Evolutionary conservation across 2,113 vertebrate genomes (phyloP).

Genomic region (Phyllostomus hastatus): DNA sequence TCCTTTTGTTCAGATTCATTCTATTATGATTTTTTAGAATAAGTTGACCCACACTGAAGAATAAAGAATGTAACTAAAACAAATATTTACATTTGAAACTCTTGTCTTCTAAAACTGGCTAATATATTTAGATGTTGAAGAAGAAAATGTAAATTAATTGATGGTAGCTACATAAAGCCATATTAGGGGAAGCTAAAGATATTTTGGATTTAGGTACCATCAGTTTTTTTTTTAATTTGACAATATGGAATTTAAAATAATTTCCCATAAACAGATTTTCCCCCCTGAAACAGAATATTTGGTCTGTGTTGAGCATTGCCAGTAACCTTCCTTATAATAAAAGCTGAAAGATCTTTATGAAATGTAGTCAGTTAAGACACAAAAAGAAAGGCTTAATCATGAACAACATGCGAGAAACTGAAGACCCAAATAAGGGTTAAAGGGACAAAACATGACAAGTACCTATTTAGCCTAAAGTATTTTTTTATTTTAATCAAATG

Average conservation of each 20-base stretch:
- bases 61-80: neutral
- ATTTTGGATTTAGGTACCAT: neutral
- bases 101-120: neutral
- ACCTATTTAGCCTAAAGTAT: neutral
- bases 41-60: neutral
- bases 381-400: neutral
- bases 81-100: neutral
- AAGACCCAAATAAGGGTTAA: neutral
- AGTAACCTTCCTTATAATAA: neutral
- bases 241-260: neutral
- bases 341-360: neutral
- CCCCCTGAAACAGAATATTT: neutral
- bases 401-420: neutral
- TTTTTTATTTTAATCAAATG: neutral
- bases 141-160: neutral
- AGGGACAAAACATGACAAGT: no score
- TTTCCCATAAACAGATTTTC: neutral
- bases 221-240: neutral
- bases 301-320: neutral
- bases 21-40: neutral
- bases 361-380: neutral
- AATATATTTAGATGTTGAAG: neutral
- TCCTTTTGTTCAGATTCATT: neutral
- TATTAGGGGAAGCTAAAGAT: rapidly evolving
- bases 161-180: neutral